Evolutionary conservation across 2,888 invertebrate species (phyloP).

Genomic region (Lithophane leautieri): DNA sequence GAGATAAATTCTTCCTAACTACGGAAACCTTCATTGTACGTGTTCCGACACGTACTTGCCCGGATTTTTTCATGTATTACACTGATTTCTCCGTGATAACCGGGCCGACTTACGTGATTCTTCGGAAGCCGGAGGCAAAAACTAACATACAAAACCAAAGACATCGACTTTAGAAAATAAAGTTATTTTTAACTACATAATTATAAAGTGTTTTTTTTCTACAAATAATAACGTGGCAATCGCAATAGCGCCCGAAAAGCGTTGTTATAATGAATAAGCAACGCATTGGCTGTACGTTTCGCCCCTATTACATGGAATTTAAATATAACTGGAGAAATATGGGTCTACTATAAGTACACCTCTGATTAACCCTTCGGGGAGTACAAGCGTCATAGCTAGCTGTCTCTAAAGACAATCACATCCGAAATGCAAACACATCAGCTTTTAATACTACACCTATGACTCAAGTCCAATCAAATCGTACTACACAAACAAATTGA

Average conservation of each 20-base stretch:
- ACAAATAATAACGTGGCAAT: too few species aligned
- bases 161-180: too few species aligned
- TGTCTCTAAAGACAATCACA: background rate
- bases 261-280: too few species aligned
- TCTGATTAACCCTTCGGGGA: background rate
- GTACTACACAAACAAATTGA: slow-evolving; percentile 60
- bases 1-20: too few species aligned
- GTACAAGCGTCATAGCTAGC: background rate
- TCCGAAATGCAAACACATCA: slow-evolving; percentile 34
- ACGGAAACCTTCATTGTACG: too few species aligned
- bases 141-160: too few species aligned
- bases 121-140: background rate
- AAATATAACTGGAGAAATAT: background rate
- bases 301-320: background rate
- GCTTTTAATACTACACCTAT: slow-evolving; percentile 32
- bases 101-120: background rate
- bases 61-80: background rate
- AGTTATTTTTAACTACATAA: too few species aligned
- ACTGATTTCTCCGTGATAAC: background rate
- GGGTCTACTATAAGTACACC: background rate
- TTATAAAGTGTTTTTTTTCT: too few species aligned
- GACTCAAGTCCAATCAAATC: slow-evolving; percentile 55
- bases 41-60: too few species aligned
- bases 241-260: too few species aligned
- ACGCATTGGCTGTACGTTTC: too few species aligned